These are phyloP conservation scores for Pangasius mekongensis DNA, from an alignment of 2,797 vertebrate species.

Conservation along the genomic window DNA sequence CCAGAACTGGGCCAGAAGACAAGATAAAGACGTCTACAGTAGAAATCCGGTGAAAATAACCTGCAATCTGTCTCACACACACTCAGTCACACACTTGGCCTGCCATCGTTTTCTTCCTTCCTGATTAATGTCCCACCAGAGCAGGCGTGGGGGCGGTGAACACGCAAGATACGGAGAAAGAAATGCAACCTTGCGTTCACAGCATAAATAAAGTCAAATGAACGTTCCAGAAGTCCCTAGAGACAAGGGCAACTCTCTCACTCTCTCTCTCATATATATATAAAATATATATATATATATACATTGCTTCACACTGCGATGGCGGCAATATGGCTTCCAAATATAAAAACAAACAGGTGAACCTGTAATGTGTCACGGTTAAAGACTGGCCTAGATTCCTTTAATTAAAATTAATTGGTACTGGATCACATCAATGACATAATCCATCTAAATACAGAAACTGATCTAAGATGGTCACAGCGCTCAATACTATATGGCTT, in stretches of 20 bases:
- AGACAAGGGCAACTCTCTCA: not conserved
- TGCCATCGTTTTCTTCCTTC: not conserved
- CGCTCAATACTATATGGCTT: too few relatives aligned
- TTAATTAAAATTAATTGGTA: not conserved
- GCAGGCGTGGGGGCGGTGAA: not conserved
- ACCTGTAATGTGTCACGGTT: not conserved
- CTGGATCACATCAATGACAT: not conserved
- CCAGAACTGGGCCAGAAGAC: slow-evolving; percentile 1
- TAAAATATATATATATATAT: not conserved
- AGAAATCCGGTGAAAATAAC: slow-evolving; percentile 30
- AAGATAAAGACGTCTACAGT: not conserved
- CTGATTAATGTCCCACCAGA: slow-evolving; percentile 35
- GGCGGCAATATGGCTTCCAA: not conserved
- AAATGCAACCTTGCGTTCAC: slow-evolving; percentile 15
- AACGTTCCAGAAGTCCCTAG: not conserved
- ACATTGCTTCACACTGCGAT: not conserved
- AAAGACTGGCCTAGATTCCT: not conserved
- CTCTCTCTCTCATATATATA: too few relatives aligned
- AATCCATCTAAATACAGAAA: not conserved
- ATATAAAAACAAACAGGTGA: not conserved
- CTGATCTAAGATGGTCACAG: not conserved
- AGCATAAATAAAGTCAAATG: slow-evolving; percentile 21
- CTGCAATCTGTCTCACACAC: not conserved
- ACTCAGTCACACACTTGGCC: not conserved
- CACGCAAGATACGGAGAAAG: not conserved